Evolutionary conservation across 2,113 vertebrate genomes (phyloP).

Genomic region (Hippolais icterina): DNA sequence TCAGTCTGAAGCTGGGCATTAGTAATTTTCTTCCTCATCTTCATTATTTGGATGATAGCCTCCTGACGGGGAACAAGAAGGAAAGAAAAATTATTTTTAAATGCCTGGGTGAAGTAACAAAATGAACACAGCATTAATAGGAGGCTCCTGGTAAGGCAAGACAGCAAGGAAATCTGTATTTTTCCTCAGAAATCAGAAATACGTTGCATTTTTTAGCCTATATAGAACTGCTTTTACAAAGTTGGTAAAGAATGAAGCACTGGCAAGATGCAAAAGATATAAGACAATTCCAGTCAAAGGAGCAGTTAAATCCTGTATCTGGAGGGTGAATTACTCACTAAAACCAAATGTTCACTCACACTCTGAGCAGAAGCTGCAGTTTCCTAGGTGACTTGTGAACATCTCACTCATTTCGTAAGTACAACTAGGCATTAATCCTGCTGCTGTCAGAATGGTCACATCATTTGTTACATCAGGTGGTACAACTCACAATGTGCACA

Average conservation of each 20-base stretch:
- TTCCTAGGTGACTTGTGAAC: not conserved
- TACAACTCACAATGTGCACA: not conserved
- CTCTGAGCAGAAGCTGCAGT: not conserved
- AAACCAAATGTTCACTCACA: not conserved
- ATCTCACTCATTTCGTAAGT: not conserved
- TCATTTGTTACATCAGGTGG: not conserved
- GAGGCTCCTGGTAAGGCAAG: not conserved
- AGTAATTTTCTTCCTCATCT: slow-evolving; percentile 99
- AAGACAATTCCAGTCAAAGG: not conserved
- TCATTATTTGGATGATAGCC: slow-evolving; percentile 99
- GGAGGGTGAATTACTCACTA: not conserved
- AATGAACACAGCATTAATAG: not conserved
- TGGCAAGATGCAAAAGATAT: not conserved
- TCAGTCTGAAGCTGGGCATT: slow-evolving; percentile 99
- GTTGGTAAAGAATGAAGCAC: not conserved
- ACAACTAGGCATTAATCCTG: not conserved
- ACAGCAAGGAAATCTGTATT: not conserved
- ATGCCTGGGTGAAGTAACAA: not conserved
- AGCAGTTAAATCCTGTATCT: not conserved
- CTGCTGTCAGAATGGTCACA: not conserved
- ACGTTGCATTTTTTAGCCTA: not conserved
- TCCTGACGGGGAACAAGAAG: slow-evolving; percentile 77
- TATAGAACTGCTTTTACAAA: not conserved
- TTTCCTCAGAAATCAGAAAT: not conserved
- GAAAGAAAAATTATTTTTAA: not conserved